phyloP scores from a whole-genome alignment of 2,113 vertebrate genomes.

The Alces alces region DNA sequence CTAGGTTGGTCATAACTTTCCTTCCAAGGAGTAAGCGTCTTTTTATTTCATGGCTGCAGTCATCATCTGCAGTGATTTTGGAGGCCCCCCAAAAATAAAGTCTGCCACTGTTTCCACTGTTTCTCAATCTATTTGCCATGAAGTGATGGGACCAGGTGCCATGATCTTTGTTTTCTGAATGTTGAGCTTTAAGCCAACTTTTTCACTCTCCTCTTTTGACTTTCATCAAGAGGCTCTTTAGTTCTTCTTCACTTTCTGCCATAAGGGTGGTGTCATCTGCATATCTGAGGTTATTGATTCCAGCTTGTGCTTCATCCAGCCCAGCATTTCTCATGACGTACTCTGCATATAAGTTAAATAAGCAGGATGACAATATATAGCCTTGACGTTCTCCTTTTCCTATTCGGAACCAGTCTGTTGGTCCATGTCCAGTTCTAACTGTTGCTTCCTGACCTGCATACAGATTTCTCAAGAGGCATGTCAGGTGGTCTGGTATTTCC shows the following conservation, averaged over 20 bases:
- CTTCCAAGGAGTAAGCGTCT: background rate
- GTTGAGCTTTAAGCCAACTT: background rate
- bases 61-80: background rate
- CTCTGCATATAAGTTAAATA: background rate
- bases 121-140: background rate
- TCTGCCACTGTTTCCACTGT: background rate
- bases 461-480: too few relatives aligned
- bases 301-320: background rate
- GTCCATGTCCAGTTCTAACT: too few relatives aligned
- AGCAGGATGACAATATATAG: background rate
- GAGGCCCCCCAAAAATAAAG: background rate
- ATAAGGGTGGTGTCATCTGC: background rate
- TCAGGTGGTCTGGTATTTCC: background rate
- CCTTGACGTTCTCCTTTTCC: too few relatives aligned
- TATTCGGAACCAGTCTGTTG: too few relatives aligned
- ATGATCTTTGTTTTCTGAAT: background rate
- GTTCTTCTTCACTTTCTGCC: background rate
- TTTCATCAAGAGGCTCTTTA: background rate
- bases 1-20: background rate
- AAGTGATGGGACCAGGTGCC: background rate
- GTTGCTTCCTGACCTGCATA: too few relatives aligned
- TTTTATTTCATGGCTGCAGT: background rate
- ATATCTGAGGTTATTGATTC: background rate
- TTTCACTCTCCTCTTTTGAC: background rate
- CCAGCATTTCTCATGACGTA: background rate